These are phyloP conservation scores for Aplodontia rufa DNA, from an alignment of 2,113 vertebrate genomes.

Conservation along the genomic window DNA sequence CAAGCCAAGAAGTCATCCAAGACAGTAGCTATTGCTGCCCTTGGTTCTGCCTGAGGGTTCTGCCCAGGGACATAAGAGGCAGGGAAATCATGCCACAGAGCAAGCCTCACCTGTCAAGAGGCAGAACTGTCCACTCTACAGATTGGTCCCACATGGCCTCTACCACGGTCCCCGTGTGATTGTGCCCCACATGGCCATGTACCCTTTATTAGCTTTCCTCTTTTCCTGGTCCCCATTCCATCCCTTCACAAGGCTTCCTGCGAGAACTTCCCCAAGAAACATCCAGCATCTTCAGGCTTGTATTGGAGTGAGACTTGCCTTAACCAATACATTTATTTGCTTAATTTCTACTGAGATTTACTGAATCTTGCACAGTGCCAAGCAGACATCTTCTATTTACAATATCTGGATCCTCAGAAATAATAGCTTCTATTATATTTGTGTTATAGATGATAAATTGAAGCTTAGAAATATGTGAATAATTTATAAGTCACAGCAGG, in stretches of 20 bases:
- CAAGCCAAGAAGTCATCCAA: background rate
- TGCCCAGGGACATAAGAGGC: background rate
- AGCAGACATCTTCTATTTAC: background rate
- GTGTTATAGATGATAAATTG: background rate
- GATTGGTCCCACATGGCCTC: background rate
- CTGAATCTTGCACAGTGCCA: background rate
- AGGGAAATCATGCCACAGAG: background rate
- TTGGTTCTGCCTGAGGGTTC: background rate
- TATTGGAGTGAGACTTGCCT: background rate
- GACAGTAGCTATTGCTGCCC: background rate
- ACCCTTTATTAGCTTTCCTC: background rate
- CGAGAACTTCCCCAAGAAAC: background rate
- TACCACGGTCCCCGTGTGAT: background rate
- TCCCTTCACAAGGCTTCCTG: background rate
- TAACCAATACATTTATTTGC: background rate
- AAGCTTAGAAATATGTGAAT: background rate
- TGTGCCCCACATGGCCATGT: background rate
- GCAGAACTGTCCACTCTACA: background rate
- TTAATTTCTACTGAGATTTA: background rate
- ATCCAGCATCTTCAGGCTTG: background rate
- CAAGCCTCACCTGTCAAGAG: background rate
- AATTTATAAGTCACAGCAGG: background rate
- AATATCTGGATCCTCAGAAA: background rate
- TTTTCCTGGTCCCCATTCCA: background rate
- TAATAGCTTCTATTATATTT: background rate